phyloP scores from a whole-genome alignment of 2,888 invertebrate species.

The Watsonalla cultraria region DNA sequence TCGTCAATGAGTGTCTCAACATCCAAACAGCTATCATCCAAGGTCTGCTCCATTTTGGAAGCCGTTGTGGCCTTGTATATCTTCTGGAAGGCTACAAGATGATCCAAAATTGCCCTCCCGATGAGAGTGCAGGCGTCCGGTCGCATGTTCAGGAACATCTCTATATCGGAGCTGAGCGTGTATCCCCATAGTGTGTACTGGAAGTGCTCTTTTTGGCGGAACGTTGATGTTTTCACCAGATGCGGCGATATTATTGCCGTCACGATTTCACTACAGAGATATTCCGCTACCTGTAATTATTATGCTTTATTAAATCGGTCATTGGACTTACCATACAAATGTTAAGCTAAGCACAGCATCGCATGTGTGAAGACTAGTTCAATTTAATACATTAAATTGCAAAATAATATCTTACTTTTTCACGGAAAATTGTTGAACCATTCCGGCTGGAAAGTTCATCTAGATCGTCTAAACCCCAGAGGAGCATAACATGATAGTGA shows the following conservation, averaged over 20 bases:
- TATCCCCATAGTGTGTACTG: slow-evolving; percentile 79
- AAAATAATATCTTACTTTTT: no score
- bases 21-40: slow-evolving; percentile 61
- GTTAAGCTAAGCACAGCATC: no score
- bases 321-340: no score
- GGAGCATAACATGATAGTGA: no score
- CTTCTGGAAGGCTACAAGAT: slow-evolving; percentile 73
- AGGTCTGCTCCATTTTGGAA: slow-evolving; percentile 48
- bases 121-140: slow-evolving; percentile 78
- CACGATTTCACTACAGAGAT: slow-evolving; percentile 81
- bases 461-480: no score
- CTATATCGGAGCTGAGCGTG: slow-evolving; percentile 75
- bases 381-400: no score
- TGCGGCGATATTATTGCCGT: slow-evolving; percentile 74
- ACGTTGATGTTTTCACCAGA: slow-evolving; percentile 65
- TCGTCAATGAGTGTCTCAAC: slow-evolving; percentile 67
- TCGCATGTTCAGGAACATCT: slow-evolving; percentile 78
- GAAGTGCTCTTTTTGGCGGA: slow-evolving; percentile 72
- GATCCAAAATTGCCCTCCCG: slow-evolving; percentile 75
- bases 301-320: background rate
- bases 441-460: no score
- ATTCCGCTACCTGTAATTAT: slow-evolving; percentile 75
- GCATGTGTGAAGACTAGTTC: no score
- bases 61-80: slow-evolving; percentile 60
- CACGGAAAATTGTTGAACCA: no score